A percentile compares a stretch with the other conserved stretches of the same genome.
Conservation (phyloP, 2,797 vertebrate species). For the Anguilla anguilla region DNA sequence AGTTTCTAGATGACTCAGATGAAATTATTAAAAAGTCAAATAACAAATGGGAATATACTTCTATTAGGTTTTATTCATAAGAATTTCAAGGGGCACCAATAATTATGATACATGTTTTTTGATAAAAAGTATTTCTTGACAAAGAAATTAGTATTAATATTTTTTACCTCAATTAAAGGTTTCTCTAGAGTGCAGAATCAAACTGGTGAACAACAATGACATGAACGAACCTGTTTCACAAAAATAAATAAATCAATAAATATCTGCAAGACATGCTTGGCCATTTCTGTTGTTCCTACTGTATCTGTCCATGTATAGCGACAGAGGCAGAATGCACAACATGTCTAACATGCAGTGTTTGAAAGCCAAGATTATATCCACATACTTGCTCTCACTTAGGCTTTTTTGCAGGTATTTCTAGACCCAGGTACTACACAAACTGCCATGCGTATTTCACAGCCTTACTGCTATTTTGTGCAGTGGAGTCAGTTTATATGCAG, state of each 20-base stretch:
- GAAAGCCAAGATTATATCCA: conserved; percentile 39
- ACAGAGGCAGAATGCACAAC: conserved; percentile 27
- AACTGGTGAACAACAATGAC: background rate
- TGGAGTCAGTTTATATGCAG: background rate
- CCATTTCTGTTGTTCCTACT: background rate
- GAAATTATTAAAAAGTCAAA: too few relatives aligned
- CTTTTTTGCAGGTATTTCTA: conserved; percentile 36
- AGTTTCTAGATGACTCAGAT: too few relatives aligned
- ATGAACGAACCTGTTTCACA: background rate
- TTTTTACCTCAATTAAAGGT: too few relatives aligned
- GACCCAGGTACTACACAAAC: conserved; percentile 9
- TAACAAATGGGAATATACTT: too few relatives aligned
- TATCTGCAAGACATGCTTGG: conserved; percentile 30
- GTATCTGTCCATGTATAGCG: conserved; percentile 27
- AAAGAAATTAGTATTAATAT: too few relatives aligned
- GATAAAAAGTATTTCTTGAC: too few relatives aligned
- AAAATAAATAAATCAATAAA: background rate
- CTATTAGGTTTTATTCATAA: too few relatives aligned
- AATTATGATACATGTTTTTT: too few relatives aligned
- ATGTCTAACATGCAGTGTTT: conserved; percentile 30
- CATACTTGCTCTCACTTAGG: conserved; percentile 26
- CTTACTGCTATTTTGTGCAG: background rate
- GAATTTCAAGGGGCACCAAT: too few relatives aligned
- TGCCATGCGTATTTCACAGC: background rate
- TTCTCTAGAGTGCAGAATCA: too few relatives aligned